Conservation (phyloP, 2,888 invertebrate species). For the Mesorhabditis belari region DNA sequence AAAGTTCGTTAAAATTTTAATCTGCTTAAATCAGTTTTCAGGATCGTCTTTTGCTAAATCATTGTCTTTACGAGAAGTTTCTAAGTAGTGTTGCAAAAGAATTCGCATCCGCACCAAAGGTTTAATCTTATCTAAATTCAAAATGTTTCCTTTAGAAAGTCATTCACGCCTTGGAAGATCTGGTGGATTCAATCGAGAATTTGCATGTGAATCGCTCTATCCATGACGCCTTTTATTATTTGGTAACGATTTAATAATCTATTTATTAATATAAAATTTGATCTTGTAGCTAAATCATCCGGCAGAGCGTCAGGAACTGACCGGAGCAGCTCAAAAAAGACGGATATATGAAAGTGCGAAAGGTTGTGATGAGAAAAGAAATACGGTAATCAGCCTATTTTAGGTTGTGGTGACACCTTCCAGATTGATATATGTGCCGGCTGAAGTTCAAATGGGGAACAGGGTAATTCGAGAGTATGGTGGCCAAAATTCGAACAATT, state of each 20-base stretch:
- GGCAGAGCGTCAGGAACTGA: neutral
- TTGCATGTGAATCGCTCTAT: neutral
- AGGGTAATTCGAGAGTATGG: slow-evolving; percentile 4
- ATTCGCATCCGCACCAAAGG: too few relatives aligned
- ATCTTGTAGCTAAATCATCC: neutral
- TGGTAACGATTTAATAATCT: neutral
- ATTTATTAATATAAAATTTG: neutral
- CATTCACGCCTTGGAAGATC: neutral
- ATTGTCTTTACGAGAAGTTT: too few relatives aligned
- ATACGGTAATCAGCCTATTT: too few relatives aligned
- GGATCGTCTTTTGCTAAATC: too few relatives aligned
- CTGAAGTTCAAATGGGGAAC: slow-evolving; percentile 12
- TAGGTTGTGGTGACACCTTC: slow-evolving; percentile 10
- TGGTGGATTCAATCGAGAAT: neutral
- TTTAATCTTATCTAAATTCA: too few relatives aligned
- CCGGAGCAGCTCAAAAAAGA: neutral
- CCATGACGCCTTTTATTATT: neutral
- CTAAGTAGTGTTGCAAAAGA: too few relatives aligned
- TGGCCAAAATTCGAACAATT: neutral
- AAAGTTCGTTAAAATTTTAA: neutral
- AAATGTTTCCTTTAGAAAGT: neutral
- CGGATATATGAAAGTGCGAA: neutral
- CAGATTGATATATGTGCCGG: slow-evolving; percentile 3
- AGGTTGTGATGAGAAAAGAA: too few relatives aligned
- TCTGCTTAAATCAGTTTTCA: too few relatives aligned